phyloP scores from a whole-genome alignment of 2,888 invertebrate genomes.

The Lithophane socia region DNA sequence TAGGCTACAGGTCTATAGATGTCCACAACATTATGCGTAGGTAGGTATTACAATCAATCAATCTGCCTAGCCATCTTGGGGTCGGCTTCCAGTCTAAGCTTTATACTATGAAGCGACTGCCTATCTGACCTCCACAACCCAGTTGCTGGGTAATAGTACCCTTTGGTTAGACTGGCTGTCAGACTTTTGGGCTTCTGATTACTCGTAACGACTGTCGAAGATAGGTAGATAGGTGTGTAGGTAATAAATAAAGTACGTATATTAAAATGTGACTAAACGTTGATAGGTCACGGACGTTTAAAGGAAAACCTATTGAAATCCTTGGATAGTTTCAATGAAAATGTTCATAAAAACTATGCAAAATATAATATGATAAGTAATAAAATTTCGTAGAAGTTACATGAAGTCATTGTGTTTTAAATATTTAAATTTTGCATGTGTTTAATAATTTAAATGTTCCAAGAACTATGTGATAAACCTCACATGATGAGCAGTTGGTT shows the following conservation, averaged over 20 bases:
- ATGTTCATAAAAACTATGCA: background rate
- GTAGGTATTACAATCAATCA: background rate
- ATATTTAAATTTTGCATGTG: constrained; percentile 27
- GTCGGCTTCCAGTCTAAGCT: too few species aligned
- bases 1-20: background rate
- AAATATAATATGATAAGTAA: constrained; percentile 20
- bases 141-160: too few species aligned
- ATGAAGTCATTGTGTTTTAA: constrained; percentile 24
- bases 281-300: constrained; percentile 2
- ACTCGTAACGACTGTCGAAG: too few species aligned
- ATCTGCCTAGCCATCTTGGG: too few species aligned
- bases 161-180: too few species aligned
- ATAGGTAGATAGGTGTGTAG: background rate
- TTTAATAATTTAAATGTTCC: constrained; percentile 7
- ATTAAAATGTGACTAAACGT: constrained; percentile 15
- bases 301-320: constrained; percentile 40
- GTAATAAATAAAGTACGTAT: background rate
- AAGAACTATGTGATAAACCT: constrained; percentile 25
- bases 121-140: too few species aligned
- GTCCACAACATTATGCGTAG: background rate
- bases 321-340: constrained; percentile 8
- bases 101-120: too few species aligned
- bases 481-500: constrained; percentile 1
- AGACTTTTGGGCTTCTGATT: too few species aligned
- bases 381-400: constrained; percentile 43